Evolutionary conservation across 2,888 invertebrate species (phyloP), one percentile per base, ranked within the genome.

Genomic region (Prenolepis imparis): DNA sequence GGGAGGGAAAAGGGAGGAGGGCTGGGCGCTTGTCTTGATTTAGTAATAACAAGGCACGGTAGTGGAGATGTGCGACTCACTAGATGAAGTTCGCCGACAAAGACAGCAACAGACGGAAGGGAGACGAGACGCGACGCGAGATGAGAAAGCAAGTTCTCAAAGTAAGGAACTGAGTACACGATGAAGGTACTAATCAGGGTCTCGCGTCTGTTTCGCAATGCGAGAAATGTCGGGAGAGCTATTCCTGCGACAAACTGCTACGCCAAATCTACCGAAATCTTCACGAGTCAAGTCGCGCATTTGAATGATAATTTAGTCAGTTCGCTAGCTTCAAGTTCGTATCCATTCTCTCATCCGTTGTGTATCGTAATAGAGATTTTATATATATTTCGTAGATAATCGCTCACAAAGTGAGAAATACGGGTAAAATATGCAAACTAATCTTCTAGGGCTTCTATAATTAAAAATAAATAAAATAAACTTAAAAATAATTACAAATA

Each of bases 1-100:
- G 64, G 78, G 75, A 5, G 44, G 63, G 73, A 66, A 72, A 44
- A 70, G 64, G 75, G 80, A 8, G 72, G 52, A 78, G 75, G 63
- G 78, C 78, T 77, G 48, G 59, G 68, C 67, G 86, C 61, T 82
- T 86, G 88, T 91, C 91, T 92, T 91, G 91, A 92, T 92, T 91
- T 88, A 90, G 88, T 87, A 89, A 90, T 90, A 89, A 90, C 89
- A 88, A 89, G 84, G 89, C 84, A 70, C 74, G 75, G 78, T 36
- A 75, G 78, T 88, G 84, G 39, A 61, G 48, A 64, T 55, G 9
- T 52, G 18, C 41, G 63, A 59, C 77, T 78, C 39, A 66, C 73
- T 68, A 77, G 77, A 81, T 81, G 63, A 77, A 81, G 84, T 24
- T 36, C 59, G 48, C 59, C 48, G 77, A 67, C 67, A 59, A 80